Base-by-base conservation (phyloP, 1,140 invertebrate genomes). In the Drosophila kikkawai region DNA sequence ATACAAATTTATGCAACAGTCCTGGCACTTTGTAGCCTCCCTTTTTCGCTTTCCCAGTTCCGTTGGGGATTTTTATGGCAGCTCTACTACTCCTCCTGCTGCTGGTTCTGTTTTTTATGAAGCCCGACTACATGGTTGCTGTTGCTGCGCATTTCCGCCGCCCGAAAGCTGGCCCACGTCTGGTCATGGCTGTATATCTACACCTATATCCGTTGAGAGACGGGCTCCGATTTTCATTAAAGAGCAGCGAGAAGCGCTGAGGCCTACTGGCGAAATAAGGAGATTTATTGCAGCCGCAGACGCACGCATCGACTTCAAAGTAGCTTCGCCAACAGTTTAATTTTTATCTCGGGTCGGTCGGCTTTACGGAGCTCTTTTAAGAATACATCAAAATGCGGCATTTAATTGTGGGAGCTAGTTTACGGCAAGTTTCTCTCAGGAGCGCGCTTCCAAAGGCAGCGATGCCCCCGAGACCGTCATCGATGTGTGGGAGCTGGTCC, bases 1-100 rank as follows among this genome's bases (percentile, higher is more conserved):
- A 88, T 87, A 88, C 84, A 87, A 87, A 87, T 87, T 87, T 87
- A 87, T 87, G 84, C 84, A 87, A 73, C 77, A 87, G 61, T 71
- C 80, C 78, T 88, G 84, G 77, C 80, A 84, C 77, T 88, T 80
- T 75, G 55, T 67, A 67, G 65, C 58, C 65, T 47, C 11, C 34
- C 41, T 9, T 39, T 42, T 41, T 19, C 8, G 9, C 11, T 48
- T 56, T 66, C 47, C n/a, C 44, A 37, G 45, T 26, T 68, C 79
- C 53, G 58, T 47, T 78, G 68, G 59, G 51, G 58, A 82, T 79
- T 76, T 79, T 80, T 79, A 84, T 80, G 59, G 69, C 61, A 51
- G 65, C 68, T 29, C 26, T 29, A 71, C 76, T 64, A 65, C 50
- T 13, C 50, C 50, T 3, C 2, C 29, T 2, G 8, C 47, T 48